Conservation (phyloP, 2,888 invertebrate genomes). For the Mimachlamys varia region DNA sequence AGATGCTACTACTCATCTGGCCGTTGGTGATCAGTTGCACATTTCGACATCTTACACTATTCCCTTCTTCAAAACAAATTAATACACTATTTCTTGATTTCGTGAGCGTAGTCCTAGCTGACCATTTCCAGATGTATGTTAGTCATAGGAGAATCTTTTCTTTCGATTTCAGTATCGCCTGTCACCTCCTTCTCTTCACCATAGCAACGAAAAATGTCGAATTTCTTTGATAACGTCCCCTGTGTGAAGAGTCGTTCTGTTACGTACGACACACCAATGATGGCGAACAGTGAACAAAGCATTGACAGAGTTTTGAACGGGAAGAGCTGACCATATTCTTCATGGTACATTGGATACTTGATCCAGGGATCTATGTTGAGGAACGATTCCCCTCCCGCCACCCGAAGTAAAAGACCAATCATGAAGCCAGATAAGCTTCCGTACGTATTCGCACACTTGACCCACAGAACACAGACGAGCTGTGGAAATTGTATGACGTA, state of each 20-base stretch:
- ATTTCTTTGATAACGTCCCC: slow-evolving; percentile 44
- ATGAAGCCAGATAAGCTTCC: slow-evolving; percentile 81
- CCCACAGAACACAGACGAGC: slow-evolving; percentile 64
- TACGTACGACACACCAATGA: slow-evolving; percentile 54
- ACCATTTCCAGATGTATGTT: not conserved
- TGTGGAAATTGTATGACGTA: slow-evolving; percentile 69
- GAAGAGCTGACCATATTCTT: slow-evolving; percentile 58
- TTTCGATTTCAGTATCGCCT: slow-evolving; percentile 29
- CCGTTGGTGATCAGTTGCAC: too few relatives aligned
- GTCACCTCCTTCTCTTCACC: not conserved
- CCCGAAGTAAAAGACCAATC: slow-evolving; percentile 89
- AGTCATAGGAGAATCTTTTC: slow-evolving; percentile 2
- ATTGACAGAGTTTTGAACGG: slow-evolving; percentile 65
- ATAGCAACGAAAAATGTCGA: slow-evolving; percentile 53
- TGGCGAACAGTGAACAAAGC: slow-evolving; percentile 55
- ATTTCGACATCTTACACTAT: too few relatives aligned
- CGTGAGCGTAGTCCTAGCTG: not conserved
- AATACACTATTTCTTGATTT: not conserved
- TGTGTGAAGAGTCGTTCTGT: slow-evolving; percentile 56
- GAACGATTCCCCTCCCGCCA: slow-evolving; percentile 93
- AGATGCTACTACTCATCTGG: too few relatives aligned
- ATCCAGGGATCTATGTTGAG: slow-evolving; percentile 83
- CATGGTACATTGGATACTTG: slow-evolving; percentile 60
- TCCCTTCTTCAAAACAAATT: not conserved
- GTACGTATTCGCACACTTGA: slow-evolving; percentile 61